These are phyloP conservation scores for Tauraco hartlaubi DNA, from an alignment of 2,797 vertebrate genomes.

Conservation along the genomic window DNA sequence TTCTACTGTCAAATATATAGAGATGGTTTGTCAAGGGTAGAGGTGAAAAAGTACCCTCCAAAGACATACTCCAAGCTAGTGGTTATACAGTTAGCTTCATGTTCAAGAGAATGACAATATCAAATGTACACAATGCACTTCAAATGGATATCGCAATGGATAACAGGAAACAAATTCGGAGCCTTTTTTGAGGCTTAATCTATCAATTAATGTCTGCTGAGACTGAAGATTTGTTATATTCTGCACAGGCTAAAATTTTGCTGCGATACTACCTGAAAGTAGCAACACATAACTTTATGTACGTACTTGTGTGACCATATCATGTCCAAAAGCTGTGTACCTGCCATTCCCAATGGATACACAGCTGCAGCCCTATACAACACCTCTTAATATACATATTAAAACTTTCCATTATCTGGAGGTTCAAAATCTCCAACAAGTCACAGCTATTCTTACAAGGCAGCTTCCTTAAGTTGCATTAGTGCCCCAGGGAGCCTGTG, in stretches of 20 bases:
- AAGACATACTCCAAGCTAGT: not conserved
- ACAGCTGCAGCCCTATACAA: not conserved
- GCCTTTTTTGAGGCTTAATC: not conserved
- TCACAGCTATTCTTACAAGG: not conserved
- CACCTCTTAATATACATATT: not conserved
- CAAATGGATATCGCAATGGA: not conserved
- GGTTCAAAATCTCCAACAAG: not conserved
- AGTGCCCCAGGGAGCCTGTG: not conserved
- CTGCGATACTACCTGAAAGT: accelerated
- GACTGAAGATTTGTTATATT: not conserved
- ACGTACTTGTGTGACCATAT: not conserved
- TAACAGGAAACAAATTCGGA: not conserved
- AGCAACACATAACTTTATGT: not conserved
- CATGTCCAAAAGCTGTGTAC: not conserved
- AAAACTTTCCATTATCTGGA: not conserved
- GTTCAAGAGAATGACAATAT: not conserved
- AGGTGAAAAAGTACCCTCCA: not conserved
- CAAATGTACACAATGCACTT: not conserved
- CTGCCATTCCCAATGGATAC: not conserved
- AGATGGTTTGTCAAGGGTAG: not conserved
- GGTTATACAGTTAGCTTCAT: not conserved
- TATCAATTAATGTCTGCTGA: not conserved
- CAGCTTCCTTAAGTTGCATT: not conserved
- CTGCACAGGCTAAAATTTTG: not conserved
- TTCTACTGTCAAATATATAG: not conserved